Evolutionary conservation across 2,113 vertebrate genomes (phyloP), one percentile per base, ranked within the genome.

Genomic region (Trochalopteron elliotii): DNA sequence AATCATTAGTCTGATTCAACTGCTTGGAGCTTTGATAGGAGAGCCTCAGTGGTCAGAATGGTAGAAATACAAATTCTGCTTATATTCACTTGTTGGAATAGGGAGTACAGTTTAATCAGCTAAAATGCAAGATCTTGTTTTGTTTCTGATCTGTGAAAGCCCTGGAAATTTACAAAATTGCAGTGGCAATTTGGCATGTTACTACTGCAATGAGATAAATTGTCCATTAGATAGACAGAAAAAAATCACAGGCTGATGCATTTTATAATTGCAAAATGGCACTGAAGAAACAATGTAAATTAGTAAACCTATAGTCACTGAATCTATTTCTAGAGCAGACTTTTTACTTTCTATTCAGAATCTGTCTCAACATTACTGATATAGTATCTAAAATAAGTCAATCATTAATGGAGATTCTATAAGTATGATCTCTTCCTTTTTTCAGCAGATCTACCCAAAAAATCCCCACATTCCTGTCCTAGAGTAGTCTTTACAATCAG

Each of bases 111-210:
- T 86, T 88, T 83, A 88, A 88, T 88, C 75, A 86, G n/a, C 67
- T 85, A 92, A 93, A 93, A 90, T 39, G 18, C n/a, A 90, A 88
- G n/a, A 67, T 28, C 8, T 76, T 22, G 18, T 64, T 91, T 90
- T 87, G 16, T 7, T 94, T 89, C 69, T 84, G 33, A 24, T 52
- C 69, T 42, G 22, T 89, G 56, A 70, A 87, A 89, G 52, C n/a
- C 19, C 40, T 60, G 69, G 31, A 87, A 89, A 90, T 72, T 31
- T 53, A 53, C 42, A 59, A 40, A 89, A 35, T 61, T 76, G 68
- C 21, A 53, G 18, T 42, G 28, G 15, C 19, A 56, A 27, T 71
- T 89, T 93, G 57, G 13, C 52, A 81, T n/a, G 18, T 49, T 23
- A 37, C 23, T 87, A 14, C 28, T 7, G 4, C 77, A 64, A 57